Evolutionary conservation across 2,888 invertebrate species (phyloP).

Genomic region (Spilarctia lutea): DNA sequence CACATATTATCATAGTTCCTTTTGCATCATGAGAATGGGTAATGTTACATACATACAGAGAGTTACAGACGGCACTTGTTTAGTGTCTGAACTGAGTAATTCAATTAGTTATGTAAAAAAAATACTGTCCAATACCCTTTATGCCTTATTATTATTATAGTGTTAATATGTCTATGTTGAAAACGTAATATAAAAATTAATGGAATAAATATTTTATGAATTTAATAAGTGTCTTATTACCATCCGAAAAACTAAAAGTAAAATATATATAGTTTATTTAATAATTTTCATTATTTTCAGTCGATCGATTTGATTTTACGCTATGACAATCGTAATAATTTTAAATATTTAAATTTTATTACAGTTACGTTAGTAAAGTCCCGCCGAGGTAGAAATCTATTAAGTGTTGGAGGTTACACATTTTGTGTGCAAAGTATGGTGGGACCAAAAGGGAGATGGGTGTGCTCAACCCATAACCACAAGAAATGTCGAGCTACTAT

Average conservation of each 20-base stretch:
- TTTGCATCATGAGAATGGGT: background rate
- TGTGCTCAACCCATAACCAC: constrained; percentile 57
- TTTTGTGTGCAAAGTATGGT: constrained; percentile 46
- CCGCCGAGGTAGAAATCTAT: constrained; percentile 47
- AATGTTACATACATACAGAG: no score
- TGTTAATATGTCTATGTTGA: background rate
- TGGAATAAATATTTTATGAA: background rate
- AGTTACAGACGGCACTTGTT: background rate
- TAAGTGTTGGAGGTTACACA: constrained; percentile 50
- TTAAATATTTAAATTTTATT: background rate
- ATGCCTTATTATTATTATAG: background rate
- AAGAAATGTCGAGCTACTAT: constrained; percentile 55
- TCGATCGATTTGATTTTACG: background rate
- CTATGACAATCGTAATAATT: background rate
- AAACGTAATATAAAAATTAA: background rate
- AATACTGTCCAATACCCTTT: background rate
- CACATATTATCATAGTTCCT: background rate
- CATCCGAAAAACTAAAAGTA: background rate
- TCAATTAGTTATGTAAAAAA: background rate
- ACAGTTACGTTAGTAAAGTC: constrained; percentile 54
- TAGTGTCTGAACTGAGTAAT: background rate
- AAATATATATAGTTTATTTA: background rate
- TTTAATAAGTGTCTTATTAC: background rate
- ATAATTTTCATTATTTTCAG: background rate
- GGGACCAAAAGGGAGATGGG: constrained; percentile 54